Conservation (phyloP, 2,888 invertebrate species). For the Oscheius onirici region DNA sequence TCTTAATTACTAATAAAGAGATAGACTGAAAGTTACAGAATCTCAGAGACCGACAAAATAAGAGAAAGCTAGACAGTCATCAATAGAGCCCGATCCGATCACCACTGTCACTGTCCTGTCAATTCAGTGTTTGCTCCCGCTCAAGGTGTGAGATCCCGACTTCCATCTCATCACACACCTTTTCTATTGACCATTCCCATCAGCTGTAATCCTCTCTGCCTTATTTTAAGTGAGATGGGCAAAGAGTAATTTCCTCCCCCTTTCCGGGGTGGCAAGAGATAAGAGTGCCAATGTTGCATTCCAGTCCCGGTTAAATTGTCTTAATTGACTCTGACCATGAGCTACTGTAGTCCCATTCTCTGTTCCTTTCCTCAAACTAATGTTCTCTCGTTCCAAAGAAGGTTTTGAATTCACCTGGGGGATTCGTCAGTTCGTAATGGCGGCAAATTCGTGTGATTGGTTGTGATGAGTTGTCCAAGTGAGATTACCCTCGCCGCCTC, state of each 20-base stretch:
- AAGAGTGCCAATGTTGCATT: neutral
- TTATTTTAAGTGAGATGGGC: neutral
- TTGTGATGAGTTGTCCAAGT: constrained; percentile 30
- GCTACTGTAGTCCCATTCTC: neutral
- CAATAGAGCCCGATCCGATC: neutral
- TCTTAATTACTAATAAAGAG: no score
- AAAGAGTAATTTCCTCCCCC: neutral
- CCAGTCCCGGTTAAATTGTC: neutral
- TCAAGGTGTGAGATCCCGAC: constrained; percentile 11
- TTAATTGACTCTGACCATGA: neutral
- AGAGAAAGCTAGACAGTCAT: neutral
- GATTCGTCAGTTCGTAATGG: neutral
- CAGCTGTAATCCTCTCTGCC: neutral
- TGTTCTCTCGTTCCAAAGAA: neutral
- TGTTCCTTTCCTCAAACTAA: neutral
- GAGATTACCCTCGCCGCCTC: constrained; percentile 25
- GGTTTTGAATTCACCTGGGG: constrained; percentile 8
- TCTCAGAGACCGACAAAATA: neutral
- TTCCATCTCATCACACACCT: constrained; percentile 18
- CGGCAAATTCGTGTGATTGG: constrained; percentile 32
- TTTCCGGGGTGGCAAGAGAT: neutral
- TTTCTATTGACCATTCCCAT: constrained; percentile 20
- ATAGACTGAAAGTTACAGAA: neutral
- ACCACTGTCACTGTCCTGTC: constrained; percentile 19
- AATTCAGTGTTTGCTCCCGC: constrained; percentile 8